Evolutionary conservation across 1,140 invertebrate species (phyloP), one percentile per base, ranked within the genome.

Genomic region (Sycophila sp.): DNA sequence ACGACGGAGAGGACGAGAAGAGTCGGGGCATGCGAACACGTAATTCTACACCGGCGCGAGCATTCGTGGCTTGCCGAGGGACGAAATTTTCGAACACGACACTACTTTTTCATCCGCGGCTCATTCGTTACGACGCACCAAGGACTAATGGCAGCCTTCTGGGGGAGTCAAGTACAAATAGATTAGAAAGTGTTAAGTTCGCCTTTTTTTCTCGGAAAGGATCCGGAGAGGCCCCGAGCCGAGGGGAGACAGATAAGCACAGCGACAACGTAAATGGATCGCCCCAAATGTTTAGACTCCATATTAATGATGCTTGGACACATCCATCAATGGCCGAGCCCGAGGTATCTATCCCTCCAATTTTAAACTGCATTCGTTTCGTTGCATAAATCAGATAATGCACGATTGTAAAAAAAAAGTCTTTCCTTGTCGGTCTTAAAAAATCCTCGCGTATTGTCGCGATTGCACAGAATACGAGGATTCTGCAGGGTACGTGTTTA

Each of bases 131-230:
- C 3, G 24, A n/a, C 13, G 38, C n/a, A 19, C 22, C n/a, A 45
- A 47, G 49, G 53, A 47, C 64, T 58, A 47, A 67, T 67, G 34
- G 36, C 34, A 11, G n/a, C 15, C 36, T 55, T 40, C 55, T 11
- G 34, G 17, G 17, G 19, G 28, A 47, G 28, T 58, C 40, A 22
- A 67, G 38, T 67, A 58, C 53, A 58, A 67, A 67, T 26, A 58
- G 53, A 67, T 67, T 66, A 56, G 51, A 66, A 45, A 45, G 64
- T 45, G 64, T 67, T 67, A 67, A 45, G 13, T 42, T 58, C 38
- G 38, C 8, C 38, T 19, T 66, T 67, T n/a, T 40, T 67, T 67
- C 53, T 45, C 6, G 30, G 64, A 67, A 67, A 58, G 17, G 1
- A 15, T 11, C 22, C 5, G 17, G 1, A 19, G 1, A n/a, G 10